Base-by-base conservation (phyloP, 2,888 invertebrate genomes). In the Apotomis turbidana region DNA sequence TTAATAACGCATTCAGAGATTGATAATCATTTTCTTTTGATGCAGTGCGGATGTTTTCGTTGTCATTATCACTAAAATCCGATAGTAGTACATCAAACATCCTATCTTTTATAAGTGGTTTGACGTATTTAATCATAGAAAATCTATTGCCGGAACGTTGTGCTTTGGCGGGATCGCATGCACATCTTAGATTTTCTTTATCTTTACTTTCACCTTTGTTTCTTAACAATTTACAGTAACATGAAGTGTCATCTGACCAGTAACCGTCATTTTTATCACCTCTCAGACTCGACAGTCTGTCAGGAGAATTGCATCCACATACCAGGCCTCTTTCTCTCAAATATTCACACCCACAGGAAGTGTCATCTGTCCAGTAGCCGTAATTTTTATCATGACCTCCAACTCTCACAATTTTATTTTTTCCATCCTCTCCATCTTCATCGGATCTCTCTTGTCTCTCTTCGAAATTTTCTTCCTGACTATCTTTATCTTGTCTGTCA, bases 321-420 rank as follows among this genome's bases (percentile, higher is more conserved):
- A 54, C 41, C 27, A 64, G n/a, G 5, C 13, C 55, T 64, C 44
- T 55, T 44, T n/a, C 44, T 55, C 64, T 64, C 12, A 64, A 52
- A 12, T 55, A 38, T 55, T 12, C 12, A 12, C 64, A 64, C 12
- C 55, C 27, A 44, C 64, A 64, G 2, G 5, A 44, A 6, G 13
- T 64, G 9, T 64, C 44, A 64, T 64, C 64, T n/a, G 54, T 15
- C 64, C 64, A 64, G 6, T 64, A 54, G 38, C 15, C 4, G 15
- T 54, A 27, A 3, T 64, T 41, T 54, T 52, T 57, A 8, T 64
- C 12, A 8, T 61, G 5, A 10, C 46, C 46, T 27, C 44, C 15
- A 12, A 27, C 12, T n/a, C 44, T 44, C 1, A 44, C 27, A 27
- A 27, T 1, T 44, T 44, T 1, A 44, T 44, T 5, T 44, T 49